These are phyloP conservation scores for Plectropomus leopardus DNA, from an alignment of 2,113 vertebrate genomes.

Conservation along the genomic window DNA sequence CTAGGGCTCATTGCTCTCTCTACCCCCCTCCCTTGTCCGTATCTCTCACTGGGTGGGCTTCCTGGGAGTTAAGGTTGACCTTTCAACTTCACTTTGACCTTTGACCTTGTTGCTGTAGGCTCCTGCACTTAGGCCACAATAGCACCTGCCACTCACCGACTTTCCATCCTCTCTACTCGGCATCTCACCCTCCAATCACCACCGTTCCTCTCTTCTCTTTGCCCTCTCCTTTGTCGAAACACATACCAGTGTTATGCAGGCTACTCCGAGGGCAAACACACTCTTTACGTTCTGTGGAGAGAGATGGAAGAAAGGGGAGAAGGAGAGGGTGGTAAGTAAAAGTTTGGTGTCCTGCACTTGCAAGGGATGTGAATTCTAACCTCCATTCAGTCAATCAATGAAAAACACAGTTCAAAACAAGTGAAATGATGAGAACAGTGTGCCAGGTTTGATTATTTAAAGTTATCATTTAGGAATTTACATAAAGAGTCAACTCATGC, in stretches of 20 bases:
- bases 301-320: constrained; percentile 11
- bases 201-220: constrained; percentile 4
- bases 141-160: constrained; percentile 66
- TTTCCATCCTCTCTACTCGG: constrained; percentile 41
- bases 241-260: constrained; percentile 55
- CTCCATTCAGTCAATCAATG: not conserved
- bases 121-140: constrained; percentile 65
- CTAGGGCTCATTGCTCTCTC: not conserved
- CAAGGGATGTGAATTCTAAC: not conserved
- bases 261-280: constrained; percentile 26
- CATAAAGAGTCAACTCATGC: not conserved
- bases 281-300: constrained; percentile 7
- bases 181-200: constrained; percentile 35
- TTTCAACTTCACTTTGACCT: constrained; percentile 80
- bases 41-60: constrained; percentile 65
- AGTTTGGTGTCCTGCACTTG: not conserved
- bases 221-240: constrained; percentile 54
- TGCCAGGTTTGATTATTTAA: not conserved
- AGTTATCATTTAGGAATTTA: not conserved
- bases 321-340: not conserved
- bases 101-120: constrained; percentile 67
- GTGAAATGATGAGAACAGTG: not conserved
- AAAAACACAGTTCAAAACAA: not conserved
- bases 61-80: constrained; percentile 60
- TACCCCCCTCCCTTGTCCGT: constrained; percentile 5